These are phyloP conservation scores for Crambe crambe DNA, from an alignment of 37 sponge, comb jelly and placozoan species.

Conservation along the genomic window DNA sequence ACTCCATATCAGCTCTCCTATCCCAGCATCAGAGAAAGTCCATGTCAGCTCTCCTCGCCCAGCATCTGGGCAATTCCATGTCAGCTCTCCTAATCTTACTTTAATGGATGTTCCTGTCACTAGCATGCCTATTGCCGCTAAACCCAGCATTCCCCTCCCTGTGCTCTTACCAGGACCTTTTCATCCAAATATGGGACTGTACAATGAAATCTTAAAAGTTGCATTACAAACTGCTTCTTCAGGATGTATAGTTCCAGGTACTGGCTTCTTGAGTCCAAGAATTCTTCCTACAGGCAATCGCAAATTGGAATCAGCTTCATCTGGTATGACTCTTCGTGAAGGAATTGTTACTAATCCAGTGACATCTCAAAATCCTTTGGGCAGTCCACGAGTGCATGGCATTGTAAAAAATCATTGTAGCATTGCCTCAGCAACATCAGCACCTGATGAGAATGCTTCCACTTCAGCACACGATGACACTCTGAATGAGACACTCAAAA, in stretches of 20 bases:
- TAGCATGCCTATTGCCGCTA: background rate
- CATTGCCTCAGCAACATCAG: background rate
- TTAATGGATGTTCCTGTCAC: background rate
- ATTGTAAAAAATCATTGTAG: too few relatives aligned
- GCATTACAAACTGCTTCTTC: background rate
- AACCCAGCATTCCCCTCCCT: background rate
- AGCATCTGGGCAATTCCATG: background rate
- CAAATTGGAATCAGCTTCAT: background rate
- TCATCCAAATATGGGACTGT: background rate
- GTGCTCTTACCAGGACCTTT: too few relatives aligned
- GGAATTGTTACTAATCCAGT: background rate
- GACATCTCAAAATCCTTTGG: too few relatives aligned
- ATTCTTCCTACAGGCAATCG: background rate
- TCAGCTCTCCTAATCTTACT: background rate
- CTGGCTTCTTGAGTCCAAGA: background rate
- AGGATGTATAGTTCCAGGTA: background rate
- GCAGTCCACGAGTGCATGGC: too few relatives aligned
- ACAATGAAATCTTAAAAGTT: too few relatives aligned
- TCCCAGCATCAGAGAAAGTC: too few relatives aligned
- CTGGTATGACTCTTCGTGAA: background rate
- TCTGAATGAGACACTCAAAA: background rate
- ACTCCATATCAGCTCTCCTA: too few relatives aligned
- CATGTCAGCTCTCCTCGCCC: too few relatives aligned
- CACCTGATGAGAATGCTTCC: background rate
- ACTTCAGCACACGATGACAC: background rate